These are phyloP conservation scores for Meloe dianella DNA, from an alignment of 2,888 invertebrate species.

Conservation along the genomic window DNA sequence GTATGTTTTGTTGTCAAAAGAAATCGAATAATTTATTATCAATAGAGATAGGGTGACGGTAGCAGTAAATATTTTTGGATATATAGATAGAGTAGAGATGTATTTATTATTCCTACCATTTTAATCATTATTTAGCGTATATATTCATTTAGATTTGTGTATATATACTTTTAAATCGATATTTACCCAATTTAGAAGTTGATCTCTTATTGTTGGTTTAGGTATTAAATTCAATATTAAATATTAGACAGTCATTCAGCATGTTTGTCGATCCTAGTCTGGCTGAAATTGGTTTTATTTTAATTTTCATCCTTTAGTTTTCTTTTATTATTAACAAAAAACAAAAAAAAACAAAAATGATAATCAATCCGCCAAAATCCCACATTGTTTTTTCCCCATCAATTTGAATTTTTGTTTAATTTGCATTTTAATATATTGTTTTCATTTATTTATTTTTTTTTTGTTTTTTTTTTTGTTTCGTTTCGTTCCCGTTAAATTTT, in stretches of 20 bases:
- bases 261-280: conserved; percentile 25
- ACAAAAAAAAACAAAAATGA: no score
- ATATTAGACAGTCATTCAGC: conserved; percentile 23
- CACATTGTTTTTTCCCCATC: not conserved
- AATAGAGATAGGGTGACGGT: conserved; percentile 25
- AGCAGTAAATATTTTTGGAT: conserved; percentile 26
- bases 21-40: conserved; percentile 17
- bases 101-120: conserved; percentile 24
- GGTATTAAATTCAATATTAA: conserved; percentile 21
- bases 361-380: not conserved
- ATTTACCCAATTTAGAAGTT: conserved; percentile 25
- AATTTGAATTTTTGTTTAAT: not conserved
- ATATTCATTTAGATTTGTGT: conserved; percentile 26
- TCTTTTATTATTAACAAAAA: not conserved
- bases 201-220: conserved; percentile 18
- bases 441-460: conserved; percentile 20
- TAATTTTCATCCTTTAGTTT: not conserved
- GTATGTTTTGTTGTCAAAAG: conserved; percentile 29
- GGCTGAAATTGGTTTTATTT: conserved; percentile 4
- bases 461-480: conserved; percentile 23
- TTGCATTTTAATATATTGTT: not conserved
- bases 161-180: conserved; percentile 11
- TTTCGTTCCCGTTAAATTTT: conserved; percentile 28
- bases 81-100: conserved; percentile 30
- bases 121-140: conserved; percentile 14